These are phyloP conservation scores for Pholis gunnellus DNA, from an alignment of 2,113 vertebrate species.

Conservation along the genomic window DNA sequence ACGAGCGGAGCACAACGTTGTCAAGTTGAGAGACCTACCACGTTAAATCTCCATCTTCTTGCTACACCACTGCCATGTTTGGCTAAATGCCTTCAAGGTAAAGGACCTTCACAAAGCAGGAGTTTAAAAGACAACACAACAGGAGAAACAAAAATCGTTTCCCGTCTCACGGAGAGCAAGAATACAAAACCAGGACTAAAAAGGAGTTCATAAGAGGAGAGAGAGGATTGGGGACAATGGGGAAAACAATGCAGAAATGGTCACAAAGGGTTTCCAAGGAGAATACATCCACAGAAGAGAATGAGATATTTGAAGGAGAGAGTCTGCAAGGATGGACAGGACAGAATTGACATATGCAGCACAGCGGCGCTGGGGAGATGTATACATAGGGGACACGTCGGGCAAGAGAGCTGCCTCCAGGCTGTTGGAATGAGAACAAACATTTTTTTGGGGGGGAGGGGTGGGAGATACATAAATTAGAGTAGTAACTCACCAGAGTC, in stretches of 20 bases:
- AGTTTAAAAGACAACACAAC: not conserved
- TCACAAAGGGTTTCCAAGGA: constrained; percentile 68
- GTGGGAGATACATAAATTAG: constrained; percentile 69
- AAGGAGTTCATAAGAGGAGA: constrained; percentile 67
- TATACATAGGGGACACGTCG: constrained; percentile 58
- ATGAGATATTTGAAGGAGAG: constrained; percentile 59
- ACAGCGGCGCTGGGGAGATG: constrained; percentile 59
- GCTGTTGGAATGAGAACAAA: constrained; percentile 74
- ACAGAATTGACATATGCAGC: constrained; percentile 62
- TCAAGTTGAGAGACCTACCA: not conserved
- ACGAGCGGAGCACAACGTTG: constrained; percentile 35
- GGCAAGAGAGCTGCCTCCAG: constrained; percentile 59
- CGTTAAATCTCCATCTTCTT: not conserved
- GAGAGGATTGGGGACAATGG: constrained; percentile 70
- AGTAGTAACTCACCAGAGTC: constrained; percentile 87
- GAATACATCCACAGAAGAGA: constrained; percentile 72
- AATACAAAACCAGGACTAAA: constrained; percentile 20
- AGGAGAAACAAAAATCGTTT: not conserved
- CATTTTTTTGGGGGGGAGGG: constrained; percentile 15
- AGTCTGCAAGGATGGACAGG: constrained; percentile 57
- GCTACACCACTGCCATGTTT: not conserved
- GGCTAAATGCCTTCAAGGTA: not conserved
- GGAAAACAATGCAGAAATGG: constrained; percentile 70
- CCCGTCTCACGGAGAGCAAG: not conserved
- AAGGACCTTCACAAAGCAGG: not conserved